Evolutionary conservation across 1,140 invertebrate genomes (phyloP), one percentile per base, ranked within the genome.

Genomic region (Galleria mellonella): DNA sequence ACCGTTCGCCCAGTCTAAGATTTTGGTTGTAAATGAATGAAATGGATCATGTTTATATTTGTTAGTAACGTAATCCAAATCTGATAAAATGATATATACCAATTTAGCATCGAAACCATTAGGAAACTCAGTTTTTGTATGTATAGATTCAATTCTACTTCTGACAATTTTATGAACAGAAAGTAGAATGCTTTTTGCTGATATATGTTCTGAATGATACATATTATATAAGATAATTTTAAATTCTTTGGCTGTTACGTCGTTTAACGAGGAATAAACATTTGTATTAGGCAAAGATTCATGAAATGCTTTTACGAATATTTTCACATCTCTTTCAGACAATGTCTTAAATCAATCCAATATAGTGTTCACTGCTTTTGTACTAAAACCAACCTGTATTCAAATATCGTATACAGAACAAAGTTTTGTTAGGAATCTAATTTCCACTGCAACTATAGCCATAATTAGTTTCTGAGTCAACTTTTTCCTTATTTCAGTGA

Each of bases 161-260:
- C 57, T 49, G 10, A 75, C 53, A 31, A 61, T 47, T 37, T 65
- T 63, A 14, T 69, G 50, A 2, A 76, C 45, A 0, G 57, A 46
- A 10, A 28, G 42, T 7, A 82, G 38, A 9, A 76, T 47, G 37
- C 67, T 51, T 38, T 69, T 72, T 1, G 59, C 51, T 1, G 63
- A 51, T 3, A 68, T 55, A 27, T 58, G 55, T 12, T 55, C 60
- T 0, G 68, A 58, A 42, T 62, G 66, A 4, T 57, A 49, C 65
- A 82, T 70, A 29, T 76, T 71, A 31, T 71, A 70, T 23, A 82
- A 48, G 43, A 78, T 64, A 0, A 67, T 29, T 59, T 76, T 72
- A 15, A 82, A 56, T 36, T 78, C 62, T 40, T 65, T 59, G 3
- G 59, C 50, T 12, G 67, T 69, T 0, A 12, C 47, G 30, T 68